phyloP scores from a whole-genome alignment of 2,888 invertebrate species.

The Anodontia alba region DNA sequence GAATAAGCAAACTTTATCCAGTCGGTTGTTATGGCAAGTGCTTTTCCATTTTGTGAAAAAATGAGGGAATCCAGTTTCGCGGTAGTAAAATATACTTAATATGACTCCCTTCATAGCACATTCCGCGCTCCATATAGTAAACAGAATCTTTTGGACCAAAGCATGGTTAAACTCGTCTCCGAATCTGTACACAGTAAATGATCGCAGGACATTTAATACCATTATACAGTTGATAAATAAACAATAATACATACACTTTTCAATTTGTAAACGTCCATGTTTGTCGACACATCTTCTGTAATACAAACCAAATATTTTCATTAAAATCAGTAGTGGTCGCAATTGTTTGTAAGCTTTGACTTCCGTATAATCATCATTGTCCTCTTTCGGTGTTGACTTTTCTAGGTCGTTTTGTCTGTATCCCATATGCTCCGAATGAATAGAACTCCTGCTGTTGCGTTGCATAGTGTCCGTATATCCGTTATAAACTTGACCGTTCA shows the following conservation, averaged over 20 bases:
- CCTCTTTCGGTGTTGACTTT: too few relatives aligned
- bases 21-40: slow-evolving; percentile 41
- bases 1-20: slow-evolving; percentile 41
- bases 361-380: background rate
- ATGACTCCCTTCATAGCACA: slow-evolving; percentile 52
- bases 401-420: too few relatives aligned
- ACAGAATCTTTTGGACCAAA: slow-evolving; percentile 68
- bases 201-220: slow-evolving; percentile 49
- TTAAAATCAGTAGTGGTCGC: slow-evolving; percentile 49
- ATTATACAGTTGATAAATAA: slow-evolving; percentile 44
- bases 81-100: slow-evolving; percentile 48
- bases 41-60: slow-evolving; percentile 58
- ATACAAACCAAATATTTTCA: slow-evolving; percentile 60
- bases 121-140: slow-evolving; percentile 64
- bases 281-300: slow-evolving; percentile 37
- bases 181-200: slow-evolving; percentile 51
- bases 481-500: too few relatives aligned
- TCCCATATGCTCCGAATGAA: background rate
- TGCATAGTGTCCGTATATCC: background rate
- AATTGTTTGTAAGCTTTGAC: slow-evolving; percentile 43
- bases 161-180: slow-evolving; percentile 59
- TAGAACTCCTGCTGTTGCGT: background rate
- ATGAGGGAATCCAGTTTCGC: slow-evolving; percentile 41
- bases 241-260: slow-evolving; percentile 45
- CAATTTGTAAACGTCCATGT: slow-evolving; percentile 32